Base-by-base conservation (phyloP, 2,888 invertebrate species). In the Dexiosoma caninum region DNA sequence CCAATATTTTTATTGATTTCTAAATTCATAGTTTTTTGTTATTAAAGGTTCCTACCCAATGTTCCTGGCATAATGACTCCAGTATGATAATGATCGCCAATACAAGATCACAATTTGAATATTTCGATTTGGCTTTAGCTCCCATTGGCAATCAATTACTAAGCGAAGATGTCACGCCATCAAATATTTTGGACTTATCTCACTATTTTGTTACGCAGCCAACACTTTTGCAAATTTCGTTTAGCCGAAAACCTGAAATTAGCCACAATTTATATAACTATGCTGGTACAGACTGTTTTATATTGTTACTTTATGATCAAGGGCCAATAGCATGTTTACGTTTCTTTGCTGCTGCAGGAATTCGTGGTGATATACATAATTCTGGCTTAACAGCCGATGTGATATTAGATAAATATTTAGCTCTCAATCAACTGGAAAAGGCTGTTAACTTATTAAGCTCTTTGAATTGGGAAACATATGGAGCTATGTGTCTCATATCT, bases 381-480 rank as follows among this genome's bases (percentile, higher is more conserved):
- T 89, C 89, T 2, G 91, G 91, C 2, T 89, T 93, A n/a, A 92
- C 93, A 2, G 91, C 92, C 1, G 92, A 93, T 83, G 91, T 92
- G 37, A 88, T 94, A 57, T 91, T 94, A 40, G 92, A 92, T 83
- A 92, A 93, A 85, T 95, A 95, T 88, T 89, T 95, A 78, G 91
- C 91, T 57, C 89, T 92, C 64, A 91, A 92, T 83, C 93, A 94
- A 85, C 90, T 93, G 10, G 94, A 95, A 84, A 93, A 93, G 85
- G 95, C 95, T 3, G 93, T 95, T 10, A 93, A 93, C 83, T 88
- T 95, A 35, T 89, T 94, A 27, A 87, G 91, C 37, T 90, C 91
- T 2, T 92, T 96, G 90, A 95, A 96, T 89, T 96, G 96, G 96
- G 94, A 94, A 84, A 91, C 91, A 1, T 94, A 95, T 85, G 95